Base-by-base conservation (phyloP, 2,888 invertebrate species). In the Callimorpha dominula region DNA sequence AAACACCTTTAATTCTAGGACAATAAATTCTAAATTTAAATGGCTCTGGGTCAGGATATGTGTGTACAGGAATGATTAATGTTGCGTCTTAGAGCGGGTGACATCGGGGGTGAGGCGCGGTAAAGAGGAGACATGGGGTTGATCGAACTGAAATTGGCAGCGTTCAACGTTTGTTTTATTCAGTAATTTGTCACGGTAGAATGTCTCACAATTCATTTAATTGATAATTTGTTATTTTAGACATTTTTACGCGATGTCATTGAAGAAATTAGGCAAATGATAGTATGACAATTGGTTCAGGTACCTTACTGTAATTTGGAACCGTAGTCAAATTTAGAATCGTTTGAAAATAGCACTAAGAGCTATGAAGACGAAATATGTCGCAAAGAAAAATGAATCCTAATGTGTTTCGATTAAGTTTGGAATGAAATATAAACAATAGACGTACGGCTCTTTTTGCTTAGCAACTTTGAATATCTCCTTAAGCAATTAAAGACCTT, bases 131-230 rank as follows among this genome's bases (percentile, higher is more conserved):
- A 72, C 62, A 77, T 76, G 90, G 92, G 94, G 92, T 92, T 92
- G 92, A 94, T 94, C 92, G 92, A 93, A 93, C 93, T 92, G 91
- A 92, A 94, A 93, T 93, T 92, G 90, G 92, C 92, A 89, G 88
- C 92, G 91, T 93, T 93, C 91, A 91, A 89, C 87, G 90, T 93
- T 92, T 91, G 87, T 90, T 91, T 89, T 87, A 87, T 85, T 81
- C 82, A 86, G 86, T 87, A 86, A 91, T 91, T 89, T 90, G 85
- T 91, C 89, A 88, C 85, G 77, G 80, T 76, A 86, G 83, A 81
- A 85, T 82, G 82, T 81, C 79, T 84, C 76, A 82, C 75, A 76
- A 79, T 81, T 83, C 78, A 86, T 86, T 84, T 78, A 85, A 86
- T 72, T 63, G 69, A 70, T 74, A 70, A 31, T 50, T 71, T 66